Base-by-base conservation (phyloP, 2,113 vertebrate species). In the Sphaerodactylus townsendi region DNA sequence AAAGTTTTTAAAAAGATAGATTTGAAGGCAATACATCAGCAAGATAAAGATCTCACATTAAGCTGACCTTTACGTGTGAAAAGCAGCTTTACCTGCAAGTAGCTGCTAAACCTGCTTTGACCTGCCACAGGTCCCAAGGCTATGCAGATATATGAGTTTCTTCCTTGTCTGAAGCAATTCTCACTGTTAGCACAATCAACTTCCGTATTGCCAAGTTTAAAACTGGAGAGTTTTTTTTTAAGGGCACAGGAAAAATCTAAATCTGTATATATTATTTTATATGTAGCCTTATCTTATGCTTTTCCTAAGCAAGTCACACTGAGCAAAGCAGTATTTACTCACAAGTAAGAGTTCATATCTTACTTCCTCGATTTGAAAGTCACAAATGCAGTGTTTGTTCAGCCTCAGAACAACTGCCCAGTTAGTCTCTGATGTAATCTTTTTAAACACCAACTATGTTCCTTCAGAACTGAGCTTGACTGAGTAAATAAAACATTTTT, bases 61-160 rank as follows among this genome's bases (percentile, higher is more conserved):
- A 91, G 76, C 82, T 91, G 92, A 89, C 86, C 75, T 86, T 92
- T 90, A 77, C 81, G 77, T 83, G 92, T 92, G 91, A 90, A 90
- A 91, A 91, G 87, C 92, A 82, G 82, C 84, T 92, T 92, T 88
- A 92, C 90, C 83, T 93, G 89, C 87, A 91, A 90, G 11, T 82
- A 92, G 81, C 85, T 92, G 74, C 85, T 92, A 90, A 90, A 86
- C 89, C 87, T 88, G 82, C 75, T 86, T 70, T 88, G 85, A 83
- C 92, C 88, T 90, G 87, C 89, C 86, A 66, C 5, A 28, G 3
- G 80, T 90, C 85, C 87, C 89, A 92, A 72, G 85, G 93, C 86
- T 83, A 83, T 70, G 88, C 86, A 91, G 90, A 83, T 87, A 77
- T 1, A 81, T 73, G 71, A 30, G 66, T 90, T 75, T 64, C 59